Percentiles rank a stretch among this genome's conserved stretches.
Conservation (phyloP, 2,797 vertebrate species). For the Vespertilio murinus region DNA sequence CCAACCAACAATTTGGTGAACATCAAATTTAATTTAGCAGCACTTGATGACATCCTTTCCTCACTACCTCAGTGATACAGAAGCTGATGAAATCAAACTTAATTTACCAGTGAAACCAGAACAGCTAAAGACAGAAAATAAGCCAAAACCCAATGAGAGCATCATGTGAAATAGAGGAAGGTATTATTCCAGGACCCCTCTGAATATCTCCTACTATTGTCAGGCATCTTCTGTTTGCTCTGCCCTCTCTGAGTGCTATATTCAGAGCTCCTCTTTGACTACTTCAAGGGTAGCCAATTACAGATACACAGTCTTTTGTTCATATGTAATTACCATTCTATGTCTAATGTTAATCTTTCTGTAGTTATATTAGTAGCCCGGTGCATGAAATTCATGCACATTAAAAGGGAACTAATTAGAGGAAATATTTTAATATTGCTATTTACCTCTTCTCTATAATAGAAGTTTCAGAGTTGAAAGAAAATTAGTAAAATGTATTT, state of each 20-base stretch:
- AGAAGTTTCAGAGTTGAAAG: too few relatives aligned
- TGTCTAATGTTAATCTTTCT: not conserved
- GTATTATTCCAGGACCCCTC: not conserved
- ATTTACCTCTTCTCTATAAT: too few relatives aligned
- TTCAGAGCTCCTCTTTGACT: not conserved
- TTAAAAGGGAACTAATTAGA: too few relatives aligned
- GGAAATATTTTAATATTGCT: too few relatives aligned
- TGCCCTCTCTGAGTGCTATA: not conserved
- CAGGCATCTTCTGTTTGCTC: not conserved
- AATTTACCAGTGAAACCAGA: not conserved
- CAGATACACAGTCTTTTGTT: not conserved
- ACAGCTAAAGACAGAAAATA: not conserved
- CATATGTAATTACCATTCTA: accelerated
- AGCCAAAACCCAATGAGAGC: not conserved
- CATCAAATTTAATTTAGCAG: not conserved
- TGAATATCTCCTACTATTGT: not conserved
- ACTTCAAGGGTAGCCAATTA: not conserved
- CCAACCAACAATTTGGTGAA: not conserved
- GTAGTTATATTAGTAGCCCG: not conserved
- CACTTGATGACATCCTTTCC: not conserved
- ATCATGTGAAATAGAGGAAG: not conserved
- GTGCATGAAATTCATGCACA: too few relatives aligned
- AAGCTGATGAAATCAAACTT: not conserved
- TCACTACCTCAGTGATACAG: not conserved
- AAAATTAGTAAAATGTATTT: too few relatives aligned